phyloP scores from a whole-genome alignment of 2,888 invertebrate species.

The Lasioglossum morio region DNA sequence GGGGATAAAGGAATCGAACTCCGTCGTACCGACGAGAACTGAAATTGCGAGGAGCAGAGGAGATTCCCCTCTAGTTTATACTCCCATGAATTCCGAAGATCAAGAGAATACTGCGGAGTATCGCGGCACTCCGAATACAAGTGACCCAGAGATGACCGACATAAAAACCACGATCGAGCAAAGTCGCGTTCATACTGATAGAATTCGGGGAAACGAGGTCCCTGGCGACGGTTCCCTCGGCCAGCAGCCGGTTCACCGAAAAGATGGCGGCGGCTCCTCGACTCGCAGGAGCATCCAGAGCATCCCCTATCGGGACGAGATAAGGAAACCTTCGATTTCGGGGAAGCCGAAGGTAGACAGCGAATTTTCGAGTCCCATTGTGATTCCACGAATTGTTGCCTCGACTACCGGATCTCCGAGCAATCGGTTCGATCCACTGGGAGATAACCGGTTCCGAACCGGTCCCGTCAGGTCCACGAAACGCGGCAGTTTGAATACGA shows the following conservation, averaged over 20 bases:
- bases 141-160: neutral
- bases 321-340: conserved; percentile 17
- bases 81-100: neutral
- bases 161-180: neutral
- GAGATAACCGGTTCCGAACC: neutral
- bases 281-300: neutral
- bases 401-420: neutral
- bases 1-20: neutral
- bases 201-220: conserved; percentile 5
- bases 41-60: neutral
- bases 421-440: conserved; percentile 4
- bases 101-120: neutral
- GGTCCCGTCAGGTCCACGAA: conserved; percentile 41
- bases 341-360: conserved; percentile 14
- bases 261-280: neutral
- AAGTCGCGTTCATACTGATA: neutral
- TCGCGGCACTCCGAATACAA: neutral
- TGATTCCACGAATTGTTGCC: neutral
- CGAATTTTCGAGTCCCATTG: conserved; percentile 41
- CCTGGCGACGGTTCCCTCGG: neutral
- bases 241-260: neutral
- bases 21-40: neutral
- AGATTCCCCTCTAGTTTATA: neutral
- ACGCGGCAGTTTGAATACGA: conserved; percentile 56
- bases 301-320: neutral